Evolutionary conservation across 37 sponge, comb jelly and placozoan species (phyloP), one percentile per base, ranked within the genome.

Genomic region (Ephydatia muelleri): DNA sequence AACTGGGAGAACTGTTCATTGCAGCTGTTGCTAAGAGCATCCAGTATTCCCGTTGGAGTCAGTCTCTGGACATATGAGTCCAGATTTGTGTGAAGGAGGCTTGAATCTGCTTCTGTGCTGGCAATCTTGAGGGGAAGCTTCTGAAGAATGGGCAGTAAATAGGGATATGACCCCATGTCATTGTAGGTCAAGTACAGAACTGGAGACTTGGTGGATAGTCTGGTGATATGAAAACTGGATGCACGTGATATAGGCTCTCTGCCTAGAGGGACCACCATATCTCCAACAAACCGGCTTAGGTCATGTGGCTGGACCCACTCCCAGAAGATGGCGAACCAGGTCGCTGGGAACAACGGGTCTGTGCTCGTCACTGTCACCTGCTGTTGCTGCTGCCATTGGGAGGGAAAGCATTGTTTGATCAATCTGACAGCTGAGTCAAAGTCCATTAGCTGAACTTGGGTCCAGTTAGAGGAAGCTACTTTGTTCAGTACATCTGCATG

Each of bases 301-400:
- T 72, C 23, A 31, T 80, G 22, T 3, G 23, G 4, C 33, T 33
- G 64, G 9, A 86, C 75, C 87, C 87, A 86, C 40, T 74, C 33
- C 87, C 87, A 86, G 38, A 80, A 86, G 19, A 23, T 57, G 36
- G 80, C n/a, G 32, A 86, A 64, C 87, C 81, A 80, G 8, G 29
- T 22, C 2, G 37, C 30, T 19, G 80, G 68, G 33, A 74, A 73
- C 8, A 9, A 22, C 4, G 23, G 8, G 49, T 73, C 31, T 32
- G 84, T 71, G 1, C 6, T 57, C 0, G 19, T 57, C 57, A 84
- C 2, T 12, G 75, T 66, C 22, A 84, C 67, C 16, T 43, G 6
- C 23, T 47, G 39, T 25, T 19, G 30, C 13, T 14, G 77, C 9
- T 66, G 27, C 76, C 88, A 83, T 35, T 27, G 27, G 29, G 70